These are phyloP conservation scores for Procavia capensis DNA, from an alignment of 2,113 vertebrate genomes.

Conservation along the genomic window DNA sequence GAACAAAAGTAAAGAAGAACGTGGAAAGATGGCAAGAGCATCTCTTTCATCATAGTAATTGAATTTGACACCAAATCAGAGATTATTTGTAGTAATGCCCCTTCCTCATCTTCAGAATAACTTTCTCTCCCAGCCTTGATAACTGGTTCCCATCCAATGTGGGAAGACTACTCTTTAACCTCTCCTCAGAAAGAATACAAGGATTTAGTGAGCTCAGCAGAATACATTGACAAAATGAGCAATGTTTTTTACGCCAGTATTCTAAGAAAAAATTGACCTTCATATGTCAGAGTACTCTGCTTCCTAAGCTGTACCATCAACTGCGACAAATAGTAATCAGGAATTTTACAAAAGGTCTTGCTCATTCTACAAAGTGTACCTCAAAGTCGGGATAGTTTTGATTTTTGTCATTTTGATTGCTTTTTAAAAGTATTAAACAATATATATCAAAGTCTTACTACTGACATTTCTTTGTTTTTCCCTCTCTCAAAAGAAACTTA, in stretches of 20 bases:
- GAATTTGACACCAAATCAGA: background rate
- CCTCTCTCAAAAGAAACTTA: background rate
- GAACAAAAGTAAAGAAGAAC: background rate
- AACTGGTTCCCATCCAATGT: background rate
- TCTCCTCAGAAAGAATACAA: background rate
- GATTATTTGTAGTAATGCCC: background rate
- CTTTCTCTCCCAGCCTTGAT: background rate
- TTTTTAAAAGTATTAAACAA: conserved; percentile 27
- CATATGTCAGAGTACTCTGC: background rate
- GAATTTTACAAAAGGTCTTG: background rate
- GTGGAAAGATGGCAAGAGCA: background rate
- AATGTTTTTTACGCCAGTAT: conserved; percentile 23
- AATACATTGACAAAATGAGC: background rate
- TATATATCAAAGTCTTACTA: background rate
- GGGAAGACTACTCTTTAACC: background rate
- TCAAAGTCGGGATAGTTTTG: background rate
- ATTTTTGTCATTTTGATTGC: background rate
- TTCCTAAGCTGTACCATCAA: background rate
- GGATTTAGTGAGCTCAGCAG: background rate
- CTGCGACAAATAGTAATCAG: background rate
- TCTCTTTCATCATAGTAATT: background rate
- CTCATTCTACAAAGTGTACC: background rate
- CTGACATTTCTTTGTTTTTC: background rate
- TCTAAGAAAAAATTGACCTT: background rate
- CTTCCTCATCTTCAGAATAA: background rate